Evolutionary conservation across 2,113 vertebrate genomes (phyloP), one percentile per base, ranked within the genome.

Genomic region (Sander vitreus): DNA sequence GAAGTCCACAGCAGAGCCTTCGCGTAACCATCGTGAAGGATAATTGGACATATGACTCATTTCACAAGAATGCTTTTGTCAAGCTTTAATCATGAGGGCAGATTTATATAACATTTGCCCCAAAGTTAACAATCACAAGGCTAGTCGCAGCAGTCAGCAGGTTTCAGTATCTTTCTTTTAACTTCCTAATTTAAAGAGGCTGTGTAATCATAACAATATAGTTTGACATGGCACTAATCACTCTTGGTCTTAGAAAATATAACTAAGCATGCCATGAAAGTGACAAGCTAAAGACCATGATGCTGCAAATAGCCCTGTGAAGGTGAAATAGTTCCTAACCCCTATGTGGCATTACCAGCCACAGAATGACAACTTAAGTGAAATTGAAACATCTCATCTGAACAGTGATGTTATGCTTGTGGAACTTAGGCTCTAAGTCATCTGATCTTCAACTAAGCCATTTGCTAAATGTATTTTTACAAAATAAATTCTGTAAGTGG

Each of bases 21-120:
- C 30, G 39, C 3, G 18, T 47, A 66, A 85, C 71, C 65, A 83
- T 70, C 75, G 62, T 55, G 11, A 33, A 58, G 83, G 68, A 80
- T 62, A 48, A 81, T 58, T 73, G 53, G 83, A 86, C 57, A 60
- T 57, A 69, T 83, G 75, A 86, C 65, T 93, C 88, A 87, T 78
- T 64, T 55, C 53, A 47, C 15, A 80, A 59, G 81, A 89, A 90
- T 70, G 68, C 10, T 43, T 83, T 81, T 84, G 80, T 88, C n/a
- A 30, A 78, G 80, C 71, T 73, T 75, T 84, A 80, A 89, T 87
- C 76, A 78, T 8, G 50, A 59, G 74, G 62, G 27, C 27, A 36
- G 55, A 80, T 85, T 85, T 71, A 66, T 76, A 71, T 76, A 84
- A 86, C 84, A 81, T 85, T 77, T 87, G 47, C 59, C 84, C 68